Evolutionary conservation across 2,888 invertebrate genomes (phyloP), one percentile per base, ranked within the genome.

Genomic region (Ganaspis brasiliensis): DNA sequence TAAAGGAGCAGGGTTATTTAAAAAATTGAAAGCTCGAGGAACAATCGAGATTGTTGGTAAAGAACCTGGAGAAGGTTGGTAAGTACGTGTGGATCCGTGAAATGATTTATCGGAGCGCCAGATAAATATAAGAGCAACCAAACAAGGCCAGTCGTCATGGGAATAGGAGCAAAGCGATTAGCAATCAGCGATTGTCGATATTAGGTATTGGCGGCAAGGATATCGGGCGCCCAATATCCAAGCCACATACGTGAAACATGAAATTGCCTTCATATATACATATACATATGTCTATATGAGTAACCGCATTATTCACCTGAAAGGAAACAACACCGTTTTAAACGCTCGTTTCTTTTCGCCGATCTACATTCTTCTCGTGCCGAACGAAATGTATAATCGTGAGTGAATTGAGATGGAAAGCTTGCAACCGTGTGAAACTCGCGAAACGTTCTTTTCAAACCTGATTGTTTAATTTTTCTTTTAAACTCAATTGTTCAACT

Each of bases 291-390:
- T 31, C 14, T 12, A n/a, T 9, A 16, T 61, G 31, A 61, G 61
- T 16, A 61, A 61, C 61, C 61, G 19, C 61, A 19, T 61, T 16
- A 59, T 59, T 35, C 31, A 31, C 5, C 26, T 61, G 35, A 35
- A 61, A 61, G 61, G 35, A 19, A 61, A 61, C 61, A 16, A 31
- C 35, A 26, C 61, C 35, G 26, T 61, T 26, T 61, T 61, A 61
- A 35, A 59, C 31, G 31, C 21, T 45, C 67, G 45, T 21, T 40
- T 75, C 78, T 19, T 70, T 61, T 31, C 74, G 61, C 72, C 72
- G 71, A 79, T 79, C 73, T 78, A 75, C 78, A 78, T 78, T 78
- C 73, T 75, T 52, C 24, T 52, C 73, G 61, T 70, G 75, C 52
- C 55, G 52, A 8, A 61, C 61, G 16, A 61, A 61, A 16, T 61